Base-by-base conservation (phyloP, 2,797 vertebrate species). In the Myotis findleyi region DNA sequence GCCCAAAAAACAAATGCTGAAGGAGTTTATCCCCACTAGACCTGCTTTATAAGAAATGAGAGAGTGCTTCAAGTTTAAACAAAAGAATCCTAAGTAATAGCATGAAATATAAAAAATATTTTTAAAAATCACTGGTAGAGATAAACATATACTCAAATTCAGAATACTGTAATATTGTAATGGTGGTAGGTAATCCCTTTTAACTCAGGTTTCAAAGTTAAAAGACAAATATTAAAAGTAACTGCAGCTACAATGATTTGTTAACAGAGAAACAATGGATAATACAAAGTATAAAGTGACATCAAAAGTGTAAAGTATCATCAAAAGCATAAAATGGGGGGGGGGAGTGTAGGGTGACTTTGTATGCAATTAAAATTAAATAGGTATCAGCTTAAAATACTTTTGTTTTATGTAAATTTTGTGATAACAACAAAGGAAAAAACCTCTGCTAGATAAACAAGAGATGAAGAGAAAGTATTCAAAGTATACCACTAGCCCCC, bases 191-290 rank as follows among this genome's bases (percentile, higher is more conserved):
- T 44, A 87, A 69, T 23, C 20, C 27, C 49, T 76, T 33, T 82
- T 71, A 91, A 87, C 10, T 76, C 16, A 51, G 21, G 77, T 51
- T 94, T 82, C 84, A 76, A 69, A 87, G 20, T 41, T 80, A 91
- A 87, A 41, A 79, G 69, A 16, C 38, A 91, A 87, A 81, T 79
- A 66, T 47, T 81, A 25, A 68, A 81, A 90, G 69, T 16, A 82
- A 81, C 33, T 87, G 23, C 1, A 69, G 51, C 38, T 33, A 51
- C 12, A 41, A 49, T 69, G 68, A 83, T 87, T 92, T 83, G 33
- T 71, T 87, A 71, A 62, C 51, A 55, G 51, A 69, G 41, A 27
- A 91, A 53, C 21, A 76, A 83, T 36, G 44, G n/a, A 36, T 68
- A 36, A 30, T 18, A 68, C 57, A 36, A 83, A 87, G n/a, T 69